Evolutionary conservation across 1,140 invertebrate genomes (phyloP).

Genomic region (Centruroides sculpturatus): DNA sequence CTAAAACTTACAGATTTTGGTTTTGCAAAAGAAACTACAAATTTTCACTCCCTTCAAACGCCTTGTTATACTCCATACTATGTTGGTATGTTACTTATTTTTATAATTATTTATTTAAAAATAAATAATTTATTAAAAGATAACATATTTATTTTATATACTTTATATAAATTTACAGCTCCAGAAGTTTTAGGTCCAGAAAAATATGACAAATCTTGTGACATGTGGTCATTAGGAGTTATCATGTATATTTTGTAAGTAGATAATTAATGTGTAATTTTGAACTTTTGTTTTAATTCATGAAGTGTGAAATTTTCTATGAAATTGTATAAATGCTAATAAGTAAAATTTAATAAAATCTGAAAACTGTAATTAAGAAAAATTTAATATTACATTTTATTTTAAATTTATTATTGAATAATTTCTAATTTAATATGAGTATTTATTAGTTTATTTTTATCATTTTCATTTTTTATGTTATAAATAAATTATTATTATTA

Average conservation of each 20-base stretch:
- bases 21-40: slow-evolving; percentile 92
- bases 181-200: slow-evolving; percentile 92
- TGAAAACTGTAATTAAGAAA: no score
- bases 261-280: neutral
- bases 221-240: slow-evolving; percentile 95
- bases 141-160: neutral
- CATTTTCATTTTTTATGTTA: no score
- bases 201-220: slow-evolving; percentile 97
- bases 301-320: neutral
- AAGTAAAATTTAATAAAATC: no score
- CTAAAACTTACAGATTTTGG: slow-evolving; percentile 98
- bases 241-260: slow-evolving; percentile 96
- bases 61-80: slow-evolving; percentile 99
- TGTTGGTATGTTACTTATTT: slow-evolving; percentile 36
- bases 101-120: neutral
- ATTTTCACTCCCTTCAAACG: slow-evolving; percentile 72
- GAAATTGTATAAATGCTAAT: neutral
- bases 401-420: no score
- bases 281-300: slow-evolving; percentile 5
- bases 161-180: slow-evolving; percentile 31
- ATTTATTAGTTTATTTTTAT: no score
- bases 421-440: no score
- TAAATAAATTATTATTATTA: no score
- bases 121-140: neutral
- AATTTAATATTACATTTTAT: no score